These are phyloP conservation scores for Dipus sagitta DNA, from an alignment of 2,797 vertebrate genomes.

Conservation along the genomic window DNA sequence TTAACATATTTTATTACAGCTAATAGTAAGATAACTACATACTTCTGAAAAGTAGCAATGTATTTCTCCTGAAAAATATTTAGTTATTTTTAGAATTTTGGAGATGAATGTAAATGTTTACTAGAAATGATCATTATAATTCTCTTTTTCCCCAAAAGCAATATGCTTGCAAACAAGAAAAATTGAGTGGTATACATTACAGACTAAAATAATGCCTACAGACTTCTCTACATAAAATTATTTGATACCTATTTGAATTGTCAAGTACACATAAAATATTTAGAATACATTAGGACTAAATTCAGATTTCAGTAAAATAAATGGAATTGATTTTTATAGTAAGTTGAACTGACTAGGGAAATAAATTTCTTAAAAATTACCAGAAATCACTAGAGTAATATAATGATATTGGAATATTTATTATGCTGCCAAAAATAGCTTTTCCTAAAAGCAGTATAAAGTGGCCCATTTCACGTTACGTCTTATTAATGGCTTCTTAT, in stretches of 20 bases:
- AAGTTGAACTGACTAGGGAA: background rate
- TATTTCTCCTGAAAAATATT: slow-evolving; percentile 11
- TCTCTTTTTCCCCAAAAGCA: background rate
- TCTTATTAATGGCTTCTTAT: background rate
- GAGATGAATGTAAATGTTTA: background rate
- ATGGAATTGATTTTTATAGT: slow-evolving; percentile 14
- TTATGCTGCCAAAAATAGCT: background rate
- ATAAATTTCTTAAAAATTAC: background rate
- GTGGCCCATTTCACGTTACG: background rate
- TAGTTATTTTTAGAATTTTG: background rate
- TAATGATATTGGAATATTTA: background rate
- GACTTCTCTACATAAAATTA: no score
- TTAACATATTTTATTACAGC: slow-evolving; percentile 51
- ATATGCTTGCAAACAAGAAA: slow-evolving; percentile 7
- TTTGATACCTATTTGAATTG: background rate
- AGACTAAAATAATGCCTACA: background rate
- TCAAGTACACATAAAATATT: background rate
- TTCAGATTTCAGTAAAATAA: background rate
- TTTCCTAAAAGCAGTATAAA: background rate
- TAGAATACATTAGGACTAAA: background rate
- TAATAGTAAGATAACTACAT: background rate
- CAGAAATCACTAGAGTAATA: background rate
- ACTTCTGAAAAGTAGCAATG: slow-evolving; percentile 4
- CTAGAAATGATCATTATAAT: background rate
- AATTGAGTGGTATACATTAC: background rate